Evolutionary conservation across 1,140 invertebrate species (phyloP).

Genomic region (Tetramorium parvispinum): DNA sequence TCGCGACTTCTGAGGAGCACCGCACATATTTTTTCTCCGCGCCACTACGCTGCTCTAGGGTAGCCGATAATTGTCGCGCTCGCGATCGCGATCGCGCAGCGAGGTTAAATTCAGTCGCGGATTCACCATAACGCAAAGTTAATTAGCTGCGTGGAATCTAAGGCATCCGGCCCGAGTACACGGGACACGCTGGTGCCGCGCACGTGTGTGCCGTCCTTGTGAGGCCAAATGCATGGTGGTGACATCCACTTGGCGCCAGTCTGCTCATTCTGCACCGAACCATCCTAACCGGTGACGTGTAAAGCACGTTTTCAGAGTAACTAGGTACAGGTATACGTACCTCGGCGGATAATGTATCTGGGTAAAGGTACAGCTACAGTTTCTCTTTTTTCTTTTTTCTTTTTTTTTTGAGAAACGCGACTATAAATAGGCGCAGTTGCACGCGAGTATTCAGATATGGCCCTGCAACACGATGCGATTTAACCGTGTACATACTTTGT

Average conservation of each 20-base stretch:
- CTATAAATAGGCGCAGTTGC: conserved; percentile 53
- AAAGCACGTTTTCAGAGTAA: conserved; percentile 53
- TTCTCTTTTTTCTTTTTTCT: background rate
- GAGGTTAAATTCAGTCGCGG: conserved; percentile 76
- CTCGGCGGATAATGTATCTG: conserved; percentile 50
- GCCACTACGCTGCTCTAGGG: conserved; percentile 54
- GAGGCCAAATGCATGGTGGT: conserved; percentile 73
- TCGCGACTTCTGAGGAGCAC: conserved; percentile 56
- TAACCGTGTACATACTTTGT: conserved; percentile 37
- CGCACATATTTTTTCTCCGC: conserved; percentile 47
- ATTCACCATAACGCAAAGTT: conserved; percentile 82
- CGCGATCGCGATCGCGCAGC: background rate
- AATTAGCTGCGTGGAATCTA: conserved; percentile 83
- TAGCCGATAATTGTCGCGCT: conserved; percentile 52
- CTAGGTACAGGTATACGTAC: conserved; percentile 43
- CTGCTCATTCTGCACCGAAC: conserved; percentile 73
- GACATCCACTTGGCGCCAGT: conserved; percentile 84
- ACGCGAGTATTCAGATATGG: conserved; percentile 36
- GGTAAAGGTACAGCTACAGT: conserved; percentile 26
- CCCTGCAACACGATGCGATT: conserved; percentile 22
- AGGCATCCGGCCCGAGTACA: conserved; percentile 68
- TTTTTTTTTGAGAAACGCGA: background rate
- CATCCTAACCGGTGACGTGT: conserved; percentile 62
- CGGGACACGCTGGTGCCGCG: background rate
- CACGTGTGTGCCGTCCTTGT: conserved; percentile 63